Evolutionary conservation across 2,113 vertebrate genomes (phyloP).

Genomic region (Spermophilus dauricus): DNA sequence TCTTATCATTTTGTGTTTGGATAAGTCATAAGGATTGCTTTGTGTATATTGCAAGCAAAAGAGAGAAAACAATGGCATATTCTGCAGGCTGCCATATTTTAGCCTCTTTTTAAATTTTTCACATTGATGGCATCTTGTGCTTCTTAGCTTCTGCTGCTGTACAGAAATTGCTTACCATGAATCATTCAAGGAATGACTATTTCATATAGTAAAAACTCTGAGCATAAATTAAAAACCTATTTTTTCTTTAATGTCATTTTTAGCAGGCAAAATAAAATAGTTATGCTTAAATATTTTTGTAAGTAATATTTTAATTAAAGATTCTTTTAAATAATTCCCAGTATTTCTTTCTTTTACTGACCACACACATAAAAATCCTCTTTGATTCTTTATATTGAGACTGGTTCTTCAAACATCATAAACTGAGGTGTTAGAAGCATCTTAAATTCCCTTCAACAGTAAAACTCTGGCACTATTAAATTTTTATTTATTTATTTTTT

Average conservation of each 20-base stretch:
- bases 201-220: not conserved
- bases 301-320: not conserved
- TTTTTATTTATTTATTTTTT: not conserved
- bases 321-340: not conserved
- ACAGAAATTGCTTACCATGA: not conserved
- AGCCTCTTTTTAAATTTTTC: not conserved
- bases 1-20: not conserved
- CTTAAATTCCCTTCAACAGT: not conserved
- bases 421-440: constrained; percentile 33
- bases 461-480: not conserved
- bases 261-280: not conserved
- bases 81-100: not conserved
- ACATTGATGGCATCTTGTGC: not conserved
- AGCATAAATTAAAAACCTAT: not conserved
- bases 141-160: not conserved
- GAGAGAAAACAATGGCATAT: not conserved
- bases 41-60: not conserved
- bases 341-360: constrained; percentile 4
- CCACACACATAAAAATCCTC: not conserved
- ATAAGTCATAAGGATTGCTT: not conserved
- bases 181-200: not conserved
- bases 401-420: constrained; percentile 2
- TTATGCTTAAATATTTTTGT: constrained; percentile 40
- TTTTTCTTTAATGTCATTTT: not conserved
- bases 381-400: not conserved